Base-by-base conservation (phyloP, 2,888 invertebrate species). In the Synergus laeviventris region DNA sequence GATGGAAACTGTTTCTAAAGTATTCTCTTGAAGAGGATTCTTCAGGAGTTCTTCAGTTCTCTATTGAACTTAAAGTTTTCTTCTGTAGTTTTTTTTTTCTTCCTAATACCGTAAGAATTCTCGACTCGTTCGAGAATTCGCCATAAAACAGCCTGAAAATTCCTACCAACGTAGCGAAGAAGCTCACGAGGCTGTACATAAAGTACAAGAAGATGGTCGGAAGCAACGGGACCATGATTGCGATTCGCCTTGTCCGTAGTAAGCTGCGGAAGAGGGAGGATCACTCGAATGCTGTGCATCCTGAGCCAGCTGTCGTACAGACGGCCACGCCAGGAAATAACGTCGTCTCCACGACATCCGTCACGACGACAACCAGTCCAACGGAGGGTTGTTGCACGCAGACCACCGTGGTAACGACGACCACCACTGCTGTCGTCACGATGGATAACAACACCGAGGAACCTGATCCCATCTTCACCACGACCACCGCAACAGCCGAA, bases 231-330 rank as follows among this genome's bases (percentile, higher is more conserved):
- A 95, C 95, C 91, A 94, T 96, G 94, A 95, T 95, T 92, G 96
- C 96, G 91, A 95, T 96, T 91, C 96, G 96, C 92, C 95, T 96
- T 94, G 96, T 96, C 92, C 96, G 96, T 94, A 96, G 96, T 92
- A 96, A 96, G 93, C 94, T 96, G 92, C 94, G 96, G 89, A 96
- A 96, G 92, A 94, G 96, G 86, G 96, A 96, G 92, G 96, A 96
- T 91, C 94, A 94, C 91, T 93, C 94, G 83, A 94, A 94, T 88
- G 93, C 94, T 87, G 94, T 94, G 84, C 95, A 94, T 87, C 94
- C 95, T 78, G 93, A 94, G 84, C 94, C 93, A 88, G 93, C 94
- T 82, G 92, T 93, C 60, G 93, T 94, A 82, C 92, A 93, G 89
- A 93, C 94, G 86, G 92, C 93, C 85, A 91, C 93, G 76, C 82